phyloP scores from a whole-genome alignment of 1,140 invertebrate genomes.

The Drosophila tsacasi region DNA sequence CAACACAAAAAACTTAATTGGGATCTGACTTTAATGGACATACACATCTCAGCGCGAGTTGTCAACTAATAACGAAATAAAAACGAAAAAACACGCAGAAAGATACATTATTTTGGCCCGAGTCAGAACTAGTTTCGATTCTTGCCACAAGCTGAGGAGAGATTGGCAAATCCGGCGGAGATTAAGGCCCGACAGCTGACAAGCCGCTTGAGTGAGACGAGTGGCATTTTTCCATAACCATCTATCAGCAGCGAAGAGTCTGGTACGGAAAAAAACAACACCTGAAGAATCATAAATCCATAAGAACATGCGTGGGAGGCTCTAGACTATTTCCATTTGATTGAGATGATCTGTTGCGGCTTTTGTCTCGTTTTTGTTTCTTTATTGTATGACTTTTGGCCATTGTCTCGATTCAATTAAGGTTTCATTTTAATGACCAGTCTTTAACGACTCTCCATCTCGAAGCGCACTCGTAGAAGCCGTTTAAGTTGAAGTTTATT shows the following conservation, averaged over 20 bases:
- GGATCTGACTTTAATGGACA: constrained; percentile 69
- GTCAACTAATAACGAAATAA: constrained; percentile 45
- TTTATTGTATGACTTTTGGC: constrained; percentile 22
- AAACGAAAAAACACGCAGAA: constrained; percentile 5
- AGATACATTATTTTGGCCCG: constrained; percentile 23
- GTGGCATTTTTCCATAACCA: constrained; percentile 60
- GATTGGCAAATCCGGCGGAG: constrained; percentile 53
- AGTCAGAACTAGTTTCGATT: constrained; percentile 50
- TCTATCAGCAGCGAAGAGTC: constrained; percentile 41
- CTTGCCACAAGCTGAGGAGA: constrained; percentile 31
- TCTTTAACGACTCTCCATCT: constrained; percentile 62
- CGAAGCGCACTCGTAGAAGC: constrained; percentile 65
- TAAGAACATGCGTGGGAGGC: constrained; percentile 54
- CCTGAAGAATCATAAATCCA: constrained; percentile 32
- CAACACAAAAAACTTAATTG: constrained; percentile 64
- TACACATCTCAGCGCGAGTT: constrained; percentile 47
- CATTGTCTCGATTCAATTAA: constrained; percentile 55
- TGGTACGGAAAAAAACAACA: constrained; percentile 6
- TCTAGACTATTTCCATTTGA: constrained; percentile 56
- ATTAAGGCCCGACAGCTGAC: constrained; percentile 57
- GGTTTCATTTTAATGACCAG: constrained; percentile 44
- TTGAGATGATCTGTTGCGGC: constrained; percentile 40
- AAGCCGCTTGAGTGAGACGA: constrained; percentile 46
- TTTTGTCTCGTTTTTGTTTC: constrained; percentile 15
- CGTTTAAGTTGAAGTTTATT: constrained; percentile 43